A percentile compares a stretch with the other conserved stretches of the same genome.
Conservation (phyloP, 2,888 invertebrate genomes). For the Epinotia ramella region DNA sequence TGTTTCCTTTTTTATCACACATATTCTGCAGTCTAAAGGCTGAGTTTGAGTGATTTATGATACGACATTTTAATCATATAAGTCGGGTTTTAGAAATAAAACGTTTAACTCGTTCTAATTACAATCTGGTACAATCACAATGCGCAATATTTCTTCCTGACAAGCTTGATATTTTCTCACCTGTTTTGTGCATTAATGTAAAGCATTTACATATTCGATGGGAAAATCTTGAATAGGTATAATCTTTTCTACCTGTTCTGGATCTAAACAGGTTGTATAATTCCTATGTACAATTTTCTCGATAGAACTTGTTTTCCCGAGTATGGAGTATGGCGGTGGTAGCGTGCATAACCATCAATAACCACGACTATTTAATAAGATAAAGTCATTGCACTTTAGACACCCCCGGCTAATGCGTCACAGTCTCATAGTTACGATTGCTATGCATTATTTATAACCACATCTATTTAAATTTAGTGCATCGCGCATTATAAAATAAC, state of each 20-base stretch:
- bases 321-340: slow-evolving; percentile 24
- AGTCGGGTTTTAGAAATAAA: too few relatives aligned
- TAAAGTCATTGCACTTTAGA: slow-evolving; percentile 43
- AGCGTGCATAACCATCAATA: slow-evolving; percentile 30
- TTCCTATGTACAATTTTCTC: slow-evolving; percentile 44
- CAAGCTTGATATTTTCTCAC: slow-evolving; percentile 57
- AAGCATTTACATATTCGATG: slow-evolving; percentile 63
- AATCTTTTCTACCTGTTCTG: slow-evolving; percentile 31
- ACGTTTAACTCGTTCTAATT: too few relatives aligned
- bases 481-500: background rate
- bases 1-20: too few relatives aligned
- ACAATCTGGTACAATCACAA: slow-evolving; percentile 52
- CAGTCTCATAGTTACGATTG: background rate
- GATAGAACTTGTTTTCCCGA: slow-evolving; percentile 44
- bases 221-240: slow-evolving; percentile 36
- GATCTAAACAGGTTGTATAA: slow-evolving; percentile 41
- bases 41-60: too few relatives aligned
- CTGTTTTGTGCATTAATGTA: slow-evolving; percentile 56
- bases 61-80: too few relatives aligned
- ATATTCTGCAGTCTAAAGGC: too few relatives aligned
- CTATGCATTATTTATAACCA: background rate
- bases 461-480: background rate
- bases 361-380: slow-evolving; percentile 39
- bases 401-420: background rate
- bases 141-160: slow-evolving; percentile 56